phyloP scores from a whole-genome alignment of 2,888 invertebrate genomes.

The Agriopis leucophaearia region DNA sequence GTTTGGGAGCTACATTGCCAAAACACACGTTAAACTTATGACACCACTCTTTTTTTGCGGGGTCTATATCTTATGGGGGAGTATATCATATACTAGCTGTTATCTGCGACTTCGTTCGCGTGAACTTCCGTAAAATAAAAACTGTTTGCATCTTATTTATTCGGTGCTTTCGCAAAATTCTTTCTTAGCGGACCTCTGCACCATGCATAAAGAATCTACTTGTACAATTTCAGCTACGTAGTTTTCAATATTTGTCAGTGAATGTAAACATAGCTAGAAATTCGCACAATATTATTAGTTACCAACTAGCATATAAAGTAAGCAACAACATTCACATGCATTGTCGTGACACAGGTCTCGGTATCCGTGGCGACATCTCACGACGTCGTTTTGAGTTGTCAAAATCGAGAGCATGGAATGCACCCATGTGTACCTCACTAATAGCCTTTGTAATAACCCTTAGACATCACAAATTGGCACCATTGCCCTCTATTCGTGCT shows the following conservation, averaged over 20 bases:
- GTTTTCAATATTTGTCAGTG: background rate
- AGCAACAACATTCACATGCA: slow-evolving; percentile 37
- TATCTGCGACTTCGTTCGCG: too few relatives aligned
- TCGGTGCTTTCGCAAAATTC: too few relatives aligned
- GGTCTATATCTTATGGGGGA: too few relatives aligned
- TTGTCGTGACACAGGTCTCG: slow-evolving; percentile 63
- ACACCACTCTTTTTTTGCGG: too few relatives aligned
- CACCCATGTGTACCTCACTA: slow-evolving; percentile 46
- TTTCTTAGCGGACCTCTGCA: too few relatives aligned
- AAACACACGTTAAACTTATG: too few relatives aligned
- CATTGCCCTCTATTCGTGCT: slow-evolving; percentile 64
- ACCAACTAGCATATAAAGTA: slow-evolving; percentile 41
- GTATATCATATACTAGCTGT: too few relatives aligned
- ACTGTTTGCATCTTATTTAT: too few relatives aligned
- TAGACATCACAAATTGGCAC: slow-evolving; percentile 69
- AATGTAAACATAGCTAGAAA: background rate
- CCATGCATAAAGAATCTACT: too few relatives aligned
- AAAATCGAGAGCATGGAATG: slow-evolving; percentile 69
- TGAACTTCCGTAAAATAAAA: too few relatives aligned
- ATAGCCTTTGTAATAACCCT: slow-evolving; percentile 46
- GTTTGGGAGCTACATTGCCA: too few relatives aligned
- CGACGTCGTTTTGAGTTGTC: slow-evolving; percentile 61
- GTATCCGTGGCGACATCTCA: slow-evolving; percentile 74
- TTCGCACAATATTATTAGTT: slow-evolving; percentile 34
- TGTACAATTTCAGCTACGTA: too few relatives aligned